A percentile compares a stretch with the other conserved stretches of the same genome.
These are phyloP conservation scores for Petrolisthes cinctipes DNA, from an alignment of 2,888 invertebrate genomes.

Conservation along the genomic window DNA sequence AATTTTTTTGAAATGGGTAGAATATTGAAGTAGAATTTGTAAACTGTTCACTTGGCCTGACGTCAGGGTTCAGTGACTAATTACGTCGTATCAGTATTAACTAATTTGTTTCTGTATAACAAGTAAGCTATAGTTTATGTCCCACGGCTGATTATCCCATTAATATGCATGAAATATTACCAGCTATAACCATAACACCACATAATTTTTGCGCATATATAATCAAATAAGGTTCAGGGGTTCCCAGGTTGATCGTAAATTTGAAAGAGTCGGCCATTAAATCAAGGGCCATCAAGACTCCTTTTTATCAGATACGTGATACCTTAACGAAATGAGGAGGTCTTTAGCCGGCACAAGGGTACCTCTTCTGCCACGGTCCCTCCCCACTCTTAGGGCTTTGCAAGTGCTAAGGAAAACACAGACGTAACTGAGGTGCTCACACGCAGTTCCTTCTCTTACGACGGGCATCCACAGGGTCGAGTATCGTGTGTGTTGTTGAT, in stretches of 20 bases:
- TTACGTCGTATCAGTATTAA: no score
- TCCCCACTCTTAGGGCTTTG: not conserved
- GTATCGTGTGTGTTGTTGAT: not conserved
- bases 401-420: not conserved
- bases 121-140: no score
- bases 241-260: not conserved
- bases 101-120: no score
- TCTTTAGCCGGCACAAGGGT: not conserved
- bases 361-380: not conserved
- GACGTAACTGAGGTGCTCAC: not conserved
- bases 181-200: no score
- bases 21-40: no score
- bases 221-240: no score
- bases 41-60: no score
- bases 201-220: no score
- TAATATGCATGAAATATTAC: no score
- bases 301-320: not conserved
- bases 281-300: not conserved
- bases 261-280: not conserved
- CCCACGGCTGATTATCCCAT: no score
- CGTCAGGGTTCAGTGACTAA: no score
- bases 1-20: no score
- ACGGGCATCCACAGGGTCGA: not conserved
- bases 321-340: not conserved
- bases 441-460: not conserved